A percentile compares a stretch with the other conserved stretches of the same genome.
Evolutionary conservation across 2,888 invertebrate genomes (phyloP).

Genomic region (Stegophylla sp.): DNA sequence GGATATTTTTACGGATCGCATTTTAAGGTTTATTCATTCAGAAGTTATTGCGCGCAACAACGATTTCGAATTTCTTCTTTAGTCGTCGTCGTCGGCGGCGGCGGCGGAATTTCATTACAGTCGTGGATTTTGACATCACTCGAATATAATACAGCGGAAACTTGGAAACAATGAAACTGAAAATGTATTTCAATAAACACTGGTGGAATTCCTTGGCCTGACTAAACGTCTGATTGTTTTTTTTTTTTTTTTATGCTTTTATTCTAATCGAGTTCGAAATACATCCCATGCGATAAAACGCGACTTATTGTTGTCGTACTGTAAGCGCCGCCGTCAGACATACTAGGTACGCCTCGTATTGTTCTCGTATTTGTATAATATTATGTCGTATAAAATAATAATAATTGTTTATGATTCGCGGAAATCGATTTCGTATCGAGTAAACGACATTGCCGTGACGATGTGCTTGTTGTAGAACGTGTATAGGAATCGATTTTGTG

Average conservation of each 20-base stretch:
- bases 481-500: too few species aligned
- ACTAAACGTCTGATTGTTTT: background rate
- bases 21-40: constrained; percentile 36
- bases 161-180: background rate
- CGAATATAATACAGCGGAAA: background rate
- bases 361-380: too few species aligned
- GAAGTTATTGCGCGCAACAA: constrained; percentile 11
- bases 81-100: background rate
- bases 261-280: constrained; percentile 3
- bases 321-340: too few species aligned
- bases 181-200: constrained; percentile 10
- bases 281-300: background rate
- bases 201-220: background rate
- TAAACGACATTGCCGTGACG: too few species aligned
- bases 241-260: too few species aligned
- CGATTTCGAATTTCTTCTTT: constrained; percentile 21
- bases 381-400: too few species aligned
- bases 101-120: constrained; percentile 25
- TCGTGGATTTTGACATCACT: constrained; percentile 20
- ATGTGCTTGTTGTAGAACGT: too few species aligned
- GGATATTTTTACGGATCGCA: constrained; percentile 3
- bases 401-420: too few species aligned
- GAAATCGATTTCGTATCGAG: too few species aligned
- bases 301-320: too few species aligned
- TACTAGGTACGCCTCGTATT: too few species aligned